Base-by-base conservation (phyloP, 2,888 invertebrate genomes). In the Temnothorax unifasciatus region DNA sequence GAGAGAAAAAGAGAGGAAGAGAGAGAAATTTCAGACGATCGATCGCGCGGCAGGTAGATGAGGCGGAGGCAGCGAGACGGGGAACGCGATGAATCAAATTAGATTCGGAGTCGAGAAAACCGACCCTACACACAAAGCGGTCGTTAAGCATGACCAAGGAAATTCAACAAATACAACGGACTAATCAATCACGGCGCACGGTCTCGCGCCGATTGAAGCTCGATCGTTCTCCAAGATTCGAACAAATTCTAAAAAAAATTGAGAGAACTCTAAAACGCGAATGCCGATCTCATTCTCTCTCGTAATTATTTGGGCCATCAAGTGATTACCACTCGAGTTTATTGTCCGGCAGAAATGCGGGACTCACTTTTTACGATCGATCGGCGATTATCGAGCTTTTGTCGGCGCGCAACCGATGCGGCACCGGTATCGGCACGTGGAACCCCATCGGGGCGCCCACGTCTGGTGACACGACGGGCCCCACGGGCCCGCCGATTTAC, bases 61-160 rank as follows among this genome's bases (percentile, higher is more conserved):
- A 57, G 41, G 73, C 61, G 41, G 38, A 41, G 25, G n/a, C 34
- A 63, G 41, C 52, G 59, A 85, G 61, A 73, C 13, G 21, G 68
- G 81, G 74, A 77, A 57, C 64, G 81, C 61, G 61, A 84, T 69
- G 64, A 64, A 87, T 71, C 79, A 63, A 57, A 83, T 69, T 54
- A 61, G 84, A 86, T 82, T 89, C 41, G 38, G 64, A 79, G 68
- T 81, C 59, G 77, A 71, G 64, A 69, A 47, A 61, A 82, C 52
- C 69, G 63, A 82, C 68, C 64, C 77, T 44, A n/a, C n/a, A n/a
- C n/a, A n/a, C 77, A 57, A 52, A 82, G 50, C 71, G 59, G 77
- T 77, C 54, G 82, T 82, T 63, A 64, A 89, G 71, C 64, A 66
- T 85, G 87, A 87, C 86, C 87, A 90, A 85, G 79, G 83, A 84